A percentile compares a stretch with the other conserved stretches of the same genome.
phyloP scores from a whole-genome alignment of 2,797 vertebrate genomes.

The Anas georgica region DNA sequence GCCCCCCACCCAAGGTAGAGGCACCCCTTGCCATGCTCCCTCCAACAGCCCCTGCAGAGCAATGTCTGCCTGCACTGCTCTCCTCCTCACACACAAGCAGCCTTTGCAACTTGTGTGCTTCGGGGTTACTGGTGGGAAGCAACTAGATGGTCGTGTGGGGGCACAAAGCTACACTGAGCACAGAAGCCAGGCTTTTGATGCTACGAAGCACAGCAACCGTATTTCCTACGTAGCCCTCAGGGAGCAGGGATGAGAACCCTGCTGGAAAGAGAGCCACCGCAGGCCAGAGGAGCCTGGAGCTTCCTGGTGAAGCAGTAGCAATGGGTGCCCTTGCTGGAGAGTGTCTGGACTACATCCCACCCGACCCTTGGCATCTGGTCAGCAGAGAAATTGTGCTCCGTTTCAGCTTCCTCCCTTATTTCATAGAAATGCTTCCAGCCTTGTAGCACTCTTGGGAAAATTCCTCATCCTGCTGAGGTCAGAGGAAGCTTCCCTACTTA shows the following conservation, averaged over 20 bases:
- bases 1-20: not conserved
- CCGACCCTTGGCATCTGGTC: not conserved
- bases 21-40: not conserved
- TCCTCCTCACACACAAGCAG: no score
- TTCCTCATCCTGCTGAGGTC: not conserved
- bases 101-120: not conserved
- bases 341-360: not conserved
- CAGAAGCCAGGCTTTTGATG: rapidly evolving
- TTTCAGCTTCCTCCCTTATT: not conserved
- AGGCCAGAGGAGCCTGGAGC: not conserved
- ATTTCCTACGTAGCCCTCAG: not conserved
- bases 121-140: not conserved
- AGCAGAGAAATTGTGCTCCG: not conserved
- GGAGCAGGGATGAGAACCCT: not conserved
- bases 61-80: not conserved
- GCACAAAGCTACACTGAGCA: rapidly evolving
- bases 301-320: not conserved
- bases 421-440: not conserved
- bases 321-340: not conserved
- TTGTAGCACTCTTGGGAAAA: not conserved
- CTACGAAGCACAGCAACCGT: not conserved
- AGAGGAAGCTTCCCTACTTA: not conserved
- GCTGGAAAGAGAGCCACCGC: not conserved
- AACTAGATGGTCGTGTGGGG: not conserved
- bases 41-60: not conserved